phyloP scores from a whole-genome alignment of 2,888 invertebrate species.

The Cryptus viduatorius region DNA sequence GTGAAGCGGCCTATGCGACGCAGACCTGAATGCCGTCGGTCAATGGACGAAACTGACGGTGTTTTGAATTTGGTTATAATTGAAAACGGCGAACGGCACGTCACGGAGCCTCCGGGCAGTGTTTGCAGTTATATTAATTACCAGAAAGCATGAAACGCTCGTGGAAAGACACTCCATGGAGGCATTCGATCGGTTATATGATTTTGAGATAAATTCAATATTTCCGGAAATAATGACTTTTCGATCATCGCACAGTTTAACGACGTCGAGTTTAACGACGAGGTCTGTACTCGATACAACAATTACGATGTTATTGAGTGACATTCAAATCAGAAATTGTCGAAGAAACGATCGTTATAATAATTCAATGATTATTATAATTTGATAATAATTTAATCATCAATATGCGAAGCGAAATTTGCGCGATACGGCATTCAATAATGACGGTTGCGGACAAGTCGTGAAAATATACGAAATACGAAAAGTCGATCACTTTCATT shows the following conservation, averaged over 20 bases:
- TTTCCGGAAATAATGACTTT: neutral
- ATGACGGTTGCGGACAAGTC: too few species aligned
- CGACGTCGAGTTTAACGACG: neutral
- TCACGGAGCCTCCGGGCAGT: neutral
- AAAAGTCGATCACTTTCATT: too few species aligned
- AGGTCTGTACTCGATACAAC: neutral
- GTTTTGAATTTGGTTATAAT: conserved; percentile 14
- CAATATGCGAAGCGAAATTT: too few species aligned
- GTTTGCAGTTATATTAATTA: neutral
- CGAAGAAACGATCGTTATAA: too few species aligned
- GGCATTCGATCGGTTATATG: neutral
- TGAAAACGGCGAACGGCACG: neutral
- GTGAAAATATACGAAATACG: too few species aligned
- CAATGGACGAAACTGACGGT: neutral
- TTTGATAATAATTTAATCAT: too few species aligned
- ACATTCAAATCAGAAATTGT: neutral
- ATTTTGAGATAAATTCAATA: neutral
- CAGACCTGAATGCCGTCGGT: neutral
- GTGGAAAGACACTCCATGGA: neutral
- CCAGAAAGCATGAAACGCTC: neutral
- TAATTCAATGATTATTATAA: too few species aligned
- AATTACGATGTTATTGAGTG: conserved; percentile 9
- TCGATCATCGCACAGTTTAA: neutral
- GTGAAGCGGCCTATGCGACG: neutral
- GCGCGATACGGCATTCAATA: too few species aligned